Base-by-base conservation (phyloP, 2,888 invertebrate species). In the Polydrusus pterygomalis region DNA sequence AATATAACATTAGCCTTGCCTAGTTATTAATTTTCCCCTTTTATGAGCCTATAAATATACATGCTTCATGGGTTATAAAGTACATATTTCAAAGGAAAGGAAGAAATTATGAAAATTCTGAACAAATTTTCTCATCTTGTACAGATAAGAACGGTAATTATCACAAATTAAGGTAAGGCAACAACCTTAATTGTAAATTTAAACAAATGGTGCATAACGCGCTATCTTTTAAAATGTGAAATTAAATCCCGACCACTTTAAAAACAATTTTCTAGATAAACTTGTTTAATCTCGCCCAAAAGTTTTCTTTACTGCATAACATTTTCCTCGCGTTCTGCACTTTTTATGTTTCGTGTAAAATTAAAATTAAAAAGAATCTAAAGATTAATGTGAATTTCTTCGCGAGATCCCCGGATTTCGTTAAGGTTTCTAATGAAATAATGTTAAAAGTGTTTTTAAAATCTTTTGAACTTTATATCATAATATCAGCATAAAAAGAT, bases 331-430 rank as follows among this genome's bases (percentile, higher is more conserved):
- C 45, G 47, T 15, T 64, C 15, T 64, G 64, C 47, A 64, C 49
- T 64, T 49, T n/a, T 64, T 45, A 63, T 64, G 47, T 64, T 64
- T 47, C 49, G 47, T n/a, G 49, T 64, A 64, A 64, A 64, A 47
- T 64, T 47, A 64, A 64, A 45, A 63, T 63, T 45, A 63, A 63
- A 45, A 63, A 63, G 43, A 40, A 43, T 63, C 43, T 43, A 43
- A 63, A 63, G 63, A 63, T 63, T 63, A 63, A 63, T 63, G 17
- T 47, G n/a, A 47, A 47, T 17, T 47, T 47, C 47, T 15, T 2
- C 43, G 63, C 43, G 20, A 63, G 45, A 20, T 63, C 9, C 20
- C 63, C 2, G 8, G 34, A 10, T 9, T 34, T 7, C 8, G 6
- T 9, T 7, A 34, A 34, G 9, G 9, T 34, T 2, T 8, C 34